Evolutionary conservation across 2,888 invertebrate genomes (phyloP).

Genomic region (Ophioninae sp.): DNA sequence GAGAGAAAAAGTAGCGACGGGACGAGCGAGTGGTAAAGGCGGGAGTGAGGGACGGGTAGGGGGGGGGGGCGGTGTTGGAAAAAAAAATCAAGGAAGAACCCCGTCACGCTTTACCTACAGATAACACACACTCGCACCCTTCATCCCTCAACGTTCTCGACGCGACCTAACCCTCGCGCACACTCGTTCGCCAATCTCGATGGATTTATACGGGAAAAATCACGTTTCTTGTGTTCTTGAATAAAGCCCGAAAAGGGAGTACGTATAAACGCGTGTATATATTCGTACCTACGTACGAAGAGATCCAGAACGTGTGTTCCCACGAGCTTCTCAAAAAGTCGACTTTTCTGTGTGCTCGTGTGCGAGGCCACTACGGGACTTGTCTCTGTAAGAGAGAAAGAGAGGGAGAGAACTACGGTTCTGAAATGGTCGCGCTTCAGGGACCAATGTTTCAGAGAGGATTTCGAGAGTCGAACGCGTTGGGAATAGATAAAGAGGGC

Average conservation of each 20-base stretch:
- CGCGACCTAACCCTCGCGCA: not conserved
- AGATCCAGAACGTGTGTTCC: slow-evolving; percentile 24
- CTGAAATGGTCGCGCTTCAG: slow-evolving; percentile 52
- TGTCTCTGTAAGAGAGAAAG: not conserved
- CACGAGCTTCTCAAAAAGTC: slow-evolving; percentile 33
- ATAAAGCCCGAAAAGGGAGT: slow-evolving; percentile 50
- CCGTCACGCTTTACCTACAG: not conserved
- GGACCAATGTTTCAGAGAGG: slow-evolving; percentile 70
- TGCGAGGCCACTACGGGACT: slow-evolving; percentile 38
- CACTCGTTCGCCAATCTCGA: slow-evolving; percentile 33
- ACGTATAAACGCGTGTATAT: slow-evolving; percentile 9
- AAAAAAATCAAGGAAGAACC: not conserved
- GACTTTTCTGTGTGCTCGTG: slow-evolving; percentile 29
- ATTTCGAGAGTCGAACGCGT: slow-evolving; percentile 73
- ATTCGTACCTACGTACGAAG: slow-evolving; percentile 3
- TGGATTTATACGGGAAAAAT: slow-evolving; percentile 59
- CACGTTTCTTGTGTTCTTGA: slow-evolving; percentile 56
- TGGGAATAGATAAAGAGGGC: slow-evolving; percentile 71
- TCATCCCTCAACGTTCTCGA: no score
- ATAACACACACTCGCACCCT: not conserved
- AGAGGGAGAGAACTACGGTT: slow-evolving; percentile 38
- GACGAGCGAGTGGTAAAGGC: not conserved
- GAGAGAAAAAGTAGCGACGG: not conserved
- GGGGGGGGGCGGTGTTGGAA: not conserved
- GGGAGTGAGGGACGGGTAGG: slow-evolving; percentile 8